A percentile compares a stretch with the other conserved stretches of the same genome.
Evolutionary conservation across 2,888 invertebrate species (phyloP).

Genomic region (Cephus rjabovi): DNA sequence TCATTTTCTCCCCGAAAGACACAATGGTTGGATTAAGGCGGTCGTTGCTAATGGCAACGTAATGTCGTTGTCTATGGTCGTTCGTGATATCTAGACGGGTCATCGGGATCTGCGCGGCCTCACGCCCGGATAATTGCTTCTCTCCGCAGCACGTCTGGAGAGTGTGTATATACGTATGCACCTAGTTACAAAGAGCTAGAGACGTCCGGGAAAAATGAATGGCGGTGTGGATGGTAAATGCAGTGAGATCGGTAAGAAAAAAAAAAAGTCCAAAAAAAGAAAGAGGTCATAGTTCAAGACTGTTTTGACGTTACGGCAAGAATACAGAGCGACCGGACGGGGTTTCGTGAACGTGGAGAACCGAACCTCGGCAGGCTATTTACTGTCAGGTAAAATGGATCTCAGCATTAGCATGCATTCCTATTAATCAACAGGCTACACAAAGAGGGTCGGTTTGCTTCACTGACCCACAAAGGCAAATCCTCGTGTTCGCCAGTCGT

Average conservation of each 20-base stretch:
- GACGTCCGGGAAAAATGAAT: not conserved
- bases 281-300: not conserved
- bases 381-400: not conserved
- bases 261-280: not conserved
- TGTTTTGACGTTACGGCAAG: not conserved
- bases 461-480: constrained; percentile 35
- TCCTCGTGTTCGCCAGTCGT: constrained; percentile 27
- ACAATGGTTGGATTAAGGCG: constrained; percentile 9
- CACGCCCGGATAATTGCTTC: constrained; percentile 19
- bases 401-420: constrained; percentile 32
- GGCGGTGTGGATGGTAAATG: not conserved
- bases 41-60: constrained; percentile 21
- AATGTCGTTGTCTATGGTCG: constrained; percentile 15
- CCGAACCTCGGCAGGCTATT: not conserved
- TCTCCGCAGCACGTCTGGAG: not conserved
- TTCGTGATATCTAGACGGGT: constrained; percentile 22
- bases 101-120: constrained; percentile 17
- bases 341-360: not conserved
- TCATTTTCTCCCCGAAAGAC: not conserved
- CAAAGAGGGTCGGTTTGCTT: constrained; percentile 10
- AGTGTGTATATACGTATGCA: not conserved
- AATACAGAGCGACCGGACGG: not conserved
- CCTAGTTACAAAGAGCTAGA: not conserved
- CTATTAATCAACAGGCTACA: constrained; percentile 33
- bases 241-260: not conserved